Base-by-base conservation (phyloP, 2,113 vertebrate genomes). In the Lethenteron reissneri region DNA sequence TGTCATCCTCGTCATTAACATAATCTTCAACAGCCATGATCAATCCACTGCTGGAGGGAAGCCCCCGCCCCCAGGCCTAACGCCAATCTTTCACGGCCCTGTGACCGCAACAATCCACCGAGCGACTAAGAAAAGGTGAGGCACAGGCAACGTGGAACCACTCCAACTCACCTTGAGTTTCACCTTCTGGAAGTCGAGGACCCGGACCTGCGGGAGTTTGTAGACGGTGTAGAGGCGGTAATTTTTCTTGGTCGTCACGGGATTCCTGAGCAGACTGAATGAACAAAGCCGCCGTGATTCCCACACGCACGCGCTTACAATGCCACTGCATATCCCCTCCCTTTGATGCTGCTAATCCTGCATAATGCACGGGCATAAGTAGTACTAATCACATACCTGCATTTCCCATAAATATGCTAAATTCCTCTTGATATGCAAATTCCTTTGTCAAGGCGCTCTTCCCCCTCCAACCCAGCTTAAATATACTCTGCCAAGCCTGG, bases 161-260 rank as follows among this genome's bases (percentile, higher is more conserved):
- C 15, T 17, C 41, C 21, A 41, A 70, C 83, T 83, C 82, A 99
- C 94, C 83, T 92, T 92, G n/a, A 92, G 80, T 71, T 89, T 95
- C 12, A 97, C 90, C 80, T 95, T 97, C 79, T 97, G 92, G 78
- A 99, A 99, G 78, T 99, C 94, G 74, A 99, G 85, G 7, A 97
- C 92, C 72, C 90, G 82, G 76, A 99, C 81, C 80, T 99, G 94
- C 56, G 94, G 94, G 25, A 90, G 82, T 80, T 95, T 99, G 80
- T 82, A 87, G 80, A 97, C 89, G 60, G 97, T 84, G 73, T 99
- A 99, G 2, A 99, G 83, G 75, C 94, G 84, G 81, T 99, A 99
- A 82, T 99, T 91, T 21, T 96, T 95, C 84, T 99, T 99, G 80
- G 90, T 99, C 71, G 90, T 95, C 58, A 99, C 94, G 56, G 21